Base-by-base conservation (phyloP, 1,140 invertebrate species). In the Diplogasteroides magnus region DNA sequence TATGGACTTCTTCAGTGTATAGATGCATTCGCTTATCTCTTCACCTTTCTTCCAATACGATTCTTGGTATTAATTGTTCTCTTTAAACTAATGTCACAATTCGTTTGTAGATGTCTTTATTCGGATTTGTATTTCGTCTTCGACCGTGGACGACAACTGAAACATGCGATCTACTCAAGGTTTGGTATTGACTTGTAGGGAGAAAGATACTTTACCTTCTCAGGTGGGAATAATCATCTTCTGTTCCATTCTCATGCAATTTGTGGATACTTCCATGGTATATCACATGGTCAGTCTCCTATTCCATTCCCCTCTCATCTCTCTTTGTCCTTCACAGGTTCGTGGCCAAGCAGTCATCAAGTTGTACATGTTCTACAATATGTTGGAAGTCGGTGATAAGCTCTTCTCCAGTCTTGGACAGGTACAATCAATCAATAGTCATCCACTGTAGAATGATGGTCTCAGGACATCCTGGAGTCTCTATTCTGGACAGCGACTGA, bases 331-430 rank as follows among this genome's bases (percentile, higher is more conserved):
- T 48, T 48, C 19, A 48, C 31, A 64, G 48, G 95, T 99, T 29
- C 94, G 98, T 84, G 95, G 92, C 79, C 97, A 99, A 83, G 95
- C 94, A 65, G 92, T 97, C 61, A 97, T 99, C 82, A 99, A 99
- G 83, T 85, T 99, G 61, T 99, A 99, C 83, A 95, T 99, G 82
- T 97, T 98, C 85, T 99, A 94, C 83, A 99, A 98, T 85, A 98
- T 99, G 93, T 85, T 99, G 62, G 97, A 99, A 87, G 94, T 90
- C 56, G 93, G 91, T 25, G 95, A 98, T 85, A 87, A 92, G 74
- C 85, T 99, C 60, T 91, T 97, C 80, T 96, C 93, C 67, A 92
- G 93, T 28, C 97, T 98, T 87, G 95, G 95, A 1, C 96, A 81
- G 73, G 78, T 80, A 48, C 0, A 23, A 11, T 1, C 25, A 65